Base-by-base conservation (phyloP, 2,113 vertebrate genomes). In the Xerus inauris region DNA sequence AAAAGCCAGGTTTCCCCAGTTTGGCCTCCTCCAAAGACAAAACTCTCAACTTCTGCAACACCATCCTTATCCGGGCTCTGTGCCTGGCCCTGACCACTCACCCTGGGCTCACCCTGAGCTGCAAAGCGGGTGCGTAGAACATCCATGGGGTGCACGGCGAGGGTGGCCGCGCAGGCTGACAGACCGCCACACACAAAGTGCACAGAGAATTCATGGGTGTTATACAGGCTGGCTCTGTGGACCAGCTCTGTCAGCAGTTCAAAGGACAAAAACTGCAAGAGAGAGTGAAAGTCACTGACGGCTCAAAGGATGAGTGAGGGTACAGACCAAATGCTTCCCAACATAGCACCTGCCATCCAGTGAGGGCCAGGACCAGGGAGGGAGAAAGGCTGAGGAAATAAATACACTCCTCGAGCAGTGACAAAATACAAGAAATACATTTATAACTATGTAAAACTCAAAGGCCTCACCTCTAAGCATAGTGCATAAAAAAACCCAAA, bases 101-200 rank as follows among this genome's bases (percentile, higher is more conserved):
- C 99, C 99, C 99, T 99, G 42, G 99, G 99, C 97, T 99, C 99
- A 0, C 99, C 99, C 98, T 99, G 99, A 73, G 99, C 99, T 71
- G 99, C 99, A 7, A 99, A 99, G 96, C 99, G 99, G 24, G 99
- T 99, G 42, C 99, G 99, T 35, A 99, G 99, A 0, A 99, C 99
- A 95, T 99, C 99, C 80, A 99, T 98, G 0, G 99, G 99, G 57
- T 99, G 99, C 47, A 99, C 99, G 0, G 99, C 82, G 0, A 99
- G 97, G 0, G 99, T 99, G 91, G 99, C 99, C 0, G 98, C 94
- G 93, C 99, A 99, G 64, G 99, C 99, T 0, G 99, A 98, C 95
- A 99, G 92, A 2, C 99, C 99, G 0, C 99, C 99, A 0, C 99
- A 99, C 47, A 99, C 1, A 4, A 99, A 99, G 98, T 99, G 99